These are phyloP conservation scores for Grapholita molesta DNA, from an alignment of 1,140 invertebrate species.

Conservation along the genomic window DNA sequence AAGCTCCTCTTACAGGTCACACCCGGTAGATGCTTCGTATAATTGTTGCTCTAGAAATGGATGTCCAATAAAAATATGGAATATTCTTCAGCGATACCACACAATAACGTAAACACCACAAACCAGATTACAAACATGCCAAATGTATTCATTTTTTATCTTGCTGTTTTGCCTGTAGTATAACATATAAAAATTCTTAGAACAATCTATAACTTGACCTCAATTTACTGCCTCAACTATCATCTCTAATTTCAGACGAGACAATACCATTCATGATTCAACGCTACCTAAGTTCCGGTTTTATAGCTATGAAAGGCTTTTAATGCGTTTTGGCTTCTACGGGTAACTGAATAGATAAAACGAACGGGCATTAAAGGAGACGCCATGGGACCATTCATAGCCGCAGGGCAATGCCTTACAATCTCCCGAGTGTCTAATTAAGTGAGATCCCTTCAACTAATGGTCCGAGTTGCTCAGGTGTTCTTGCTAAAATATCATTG, in stretches of 20 bases:
- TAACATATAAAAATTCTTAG: too few species aligned
- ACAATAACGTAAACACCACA: too few species aligned
- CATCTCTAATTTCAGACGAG: not conserved
- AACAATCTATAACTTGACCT: not conserved
- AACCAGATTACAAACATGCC: too few species aligned
- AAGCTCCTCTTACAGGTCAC: too few species aligned
- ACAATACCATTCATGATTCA: not conserved
- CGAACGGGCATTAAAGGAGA: not conserved
- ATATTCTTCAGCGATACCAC: too few species aligned
- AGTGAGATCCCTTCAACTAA: conserved; percentile 13
- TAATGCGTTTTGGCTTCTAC: not conserved
- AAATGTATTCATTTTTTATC: too few species aligned
- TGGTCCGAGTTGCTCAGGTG: conserved; percentile 4
- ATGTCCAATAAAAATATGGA: too few species aligned
- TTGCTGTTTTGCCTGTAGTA: too few species aligned
- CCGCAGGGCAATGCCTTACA: conserved; percentile 10
- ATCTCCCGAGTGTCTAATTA: conserved; percentile 7
- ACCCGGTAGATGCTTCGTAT: too few species aligned
- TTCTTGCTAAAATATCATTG: conserved; percentile 4
- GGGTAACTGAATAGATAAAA: not conserved
- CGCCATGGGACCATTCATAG: not conserved
- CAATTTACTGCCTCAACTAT: not conserved
- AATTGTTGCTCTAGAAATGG: too few species aligned
- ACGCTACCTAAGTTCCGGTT: not conserved
- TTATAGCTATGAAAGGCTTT: not conserved